These are phyloP conservation scores for Bombylius discolor DNA, from an alignment of 2,888 invertebrate genomes.

Conservation along the genomic window DNA sequence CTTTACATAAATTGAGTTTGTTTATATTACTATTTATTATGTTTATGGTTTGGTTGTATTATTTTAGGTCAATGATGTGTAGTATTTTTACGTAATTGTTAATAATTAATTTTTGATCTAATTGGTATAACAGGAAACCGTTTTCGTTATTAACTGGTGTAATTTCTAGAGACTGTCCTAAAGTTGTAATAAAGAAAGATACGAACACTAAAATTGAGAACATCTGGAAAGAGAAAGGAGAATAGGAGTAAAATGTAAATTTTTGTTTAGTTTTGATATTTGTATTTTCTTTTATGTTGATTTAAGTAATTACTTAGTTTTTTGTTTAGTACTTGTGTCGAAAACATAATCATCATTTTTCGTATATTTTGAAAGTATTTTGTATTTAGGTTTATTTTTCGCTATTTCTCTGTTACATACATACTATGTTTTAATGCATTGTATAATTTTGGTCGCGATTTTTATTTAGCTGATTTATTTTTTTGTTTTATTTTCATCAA, in stretches of 20 bases:
- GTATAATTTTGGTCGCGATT: no score
- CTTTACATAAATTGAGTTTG: background rate
- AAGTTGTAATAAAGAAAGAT: background rate
- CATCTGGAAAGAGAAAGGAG: background rate
- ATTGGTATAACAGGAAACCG: background rate
- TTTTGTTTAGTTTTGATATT: background rate
- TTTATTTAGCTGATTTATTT: no score
- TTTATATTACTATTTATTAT: background rate
- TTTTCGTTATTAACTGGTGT: background rate
- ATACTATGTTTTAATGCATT: no score
- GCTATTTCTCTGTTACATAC: background rate
- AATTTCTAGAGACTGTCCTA: background rate
- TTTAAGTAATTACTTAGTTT: background rate
- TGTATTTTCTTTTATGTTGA: background rate
- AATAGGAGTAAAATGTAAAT: background rate
- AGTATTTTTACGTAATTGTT: background rate
- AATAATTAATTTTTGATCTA: background rate
- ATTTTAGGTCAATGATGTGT: background rate
- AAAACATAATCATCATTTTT: background rate
- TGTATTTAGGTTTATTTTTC: background rate
- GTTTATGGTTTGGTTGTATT: background rate
- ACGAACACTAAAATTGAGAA: background rate
- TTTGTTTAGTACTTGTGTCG: background rate
- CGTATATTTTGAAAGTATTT: background rate
- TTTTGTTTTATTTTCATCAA: no score